A percentile compares a stretch with the other conserved stretches of the same genome.
These are phyloP conservation scores for Sesia apiformis DNA, from an alignment of 2,888 invertebrate genomes.

Conservation along the genomic window DNA sequence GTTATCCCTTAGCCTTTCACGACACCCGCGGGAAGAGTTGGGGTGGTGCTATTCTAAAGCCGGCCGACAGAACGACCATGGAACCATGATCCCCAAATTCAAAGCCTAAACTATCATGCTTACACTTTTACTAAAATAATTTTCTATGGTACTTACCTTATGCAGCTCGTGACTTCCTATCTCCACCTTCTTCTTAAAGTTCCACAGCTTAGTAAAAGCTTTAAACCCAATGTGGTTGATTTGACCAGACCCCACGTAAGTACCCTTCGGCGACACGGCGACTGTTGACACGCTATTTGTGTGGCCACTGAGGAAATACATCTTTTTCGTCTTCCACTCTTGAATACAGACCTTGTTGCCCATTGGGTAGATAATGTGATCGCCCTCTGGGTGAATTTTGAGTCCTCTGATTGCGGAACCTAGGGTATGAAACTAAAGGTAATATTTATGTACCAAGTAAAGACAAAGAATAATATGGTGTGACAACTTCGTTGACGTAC, in stretches of 20 bases:
- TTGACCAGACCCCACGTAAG: slow-evolving; percentile 91
- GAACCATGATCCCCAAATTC: no score
- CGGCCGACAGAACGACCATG: no score
- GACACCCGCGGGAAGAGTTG: no score
- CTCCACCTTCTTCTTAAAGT: slow-evolving; percentile 78
- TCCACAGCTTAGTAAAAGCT: slow-evolving; percentile 90
- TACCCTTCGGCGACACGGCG: slow-evolving; percentile 82
- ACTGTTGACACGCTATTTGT: slow-evolving; percentile 85
- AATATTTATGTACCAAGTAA: not conserved
- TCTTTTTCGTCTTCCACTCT: slow-evolving; percentile 79
- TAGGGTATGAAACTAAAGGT: slow-evolving; percentile 9
- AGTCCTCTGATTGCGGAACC: slow-evolving; percentile 73
- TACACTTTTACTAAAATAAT: no score
- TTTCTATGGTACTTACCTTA: slow-evolving; percentile 68
- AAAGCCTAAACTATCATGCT: no score
- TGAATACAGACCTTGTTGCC: slow-evolving; percentile 86
- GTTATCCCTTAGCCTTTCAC: no score
- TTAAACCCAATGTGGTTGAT: slow-evolving; percentile 93
- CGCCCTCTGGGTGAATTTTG: slow-evolving; percentile 81
- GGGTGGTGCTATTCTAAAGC: no score
- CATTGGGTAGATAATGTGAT: slow-evolving; percentile 83
- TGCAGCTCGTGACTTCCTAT: slow-evolving; percentile 86
- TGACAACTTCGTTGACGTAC: no score
- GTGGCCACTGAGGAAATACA: slow-evolving; percentile 85
- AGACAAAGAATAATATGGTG: no score